phyloP scores from a whole-genome alignment of 2,113 vertebrate genomes.

The Ptychochromis oligacanthus region DNA sequence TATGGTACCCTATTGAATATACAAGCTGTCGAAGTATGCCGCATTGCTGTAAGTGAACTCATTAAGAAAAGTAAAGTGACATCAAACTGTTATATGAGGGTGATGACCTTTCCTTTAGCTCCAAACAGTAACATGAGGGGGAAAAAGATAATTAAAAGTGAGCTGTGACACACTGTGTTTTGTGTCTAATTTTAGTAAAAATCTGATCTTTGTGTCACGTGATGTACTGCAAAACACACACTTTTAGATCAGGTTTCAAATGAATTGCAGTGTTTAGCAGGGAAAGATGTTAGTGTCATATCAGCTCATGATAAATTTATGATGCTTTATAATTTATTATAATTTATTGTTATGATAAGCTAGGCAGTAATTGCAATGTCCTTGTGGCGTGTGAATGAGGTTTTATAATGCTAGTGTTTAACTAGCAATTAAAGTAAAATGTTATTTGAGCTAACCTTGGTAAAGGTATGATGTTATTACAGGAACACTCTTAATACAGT shows the following conservation, averaged over 20 bases:
- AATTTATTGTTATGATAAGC: not conserved
- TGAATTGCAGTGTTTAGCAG: not conserved
- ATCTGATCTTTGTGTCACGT: not conserved
- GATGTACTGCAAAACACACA: not conserved
- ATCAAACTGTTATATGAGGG: slow-evolving; percentile 7
- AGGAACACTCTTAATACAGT: not conserved
- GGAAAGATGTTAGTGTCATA: not conserved
- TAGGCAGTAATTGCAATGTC: slow-evolving; percentile 14
- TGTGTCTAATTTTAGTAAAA: not conserved
- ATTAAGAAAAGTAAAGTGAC: slow-evolving; percentile 32
- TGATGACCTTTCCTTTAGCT: slow-evolving; percentile 30
- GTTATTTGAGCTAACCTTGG: slow-evolving; percentile 46
- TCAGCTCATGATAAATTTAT: slow-evolving; percentile 3
- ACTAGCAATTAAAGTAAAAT: slow-evolving; percentile 11
- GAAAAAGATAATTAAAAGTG: not conserved
- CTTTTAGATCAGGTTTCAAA: not conserved
- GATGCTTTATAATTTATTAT: not conserved
- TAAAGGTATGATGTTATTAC: slow-evolving; percentile 15
- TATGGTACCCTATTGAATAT: not conserved
- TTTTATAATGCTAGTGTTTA: slow-evolving; percentile 19
- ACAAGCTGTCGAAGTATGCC: slow-evolving; percentile 8
- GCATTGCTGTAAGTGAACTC: not conserved
- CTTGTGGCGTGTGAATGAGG: not conserved
- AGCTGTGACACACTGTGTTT: not conserved
- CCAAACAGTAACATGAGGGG: not conserved